Evolutionary conservation across 2,113 vertebrate species (phyloP).

Genomic region (Bagarius yarrelli): DNA sequence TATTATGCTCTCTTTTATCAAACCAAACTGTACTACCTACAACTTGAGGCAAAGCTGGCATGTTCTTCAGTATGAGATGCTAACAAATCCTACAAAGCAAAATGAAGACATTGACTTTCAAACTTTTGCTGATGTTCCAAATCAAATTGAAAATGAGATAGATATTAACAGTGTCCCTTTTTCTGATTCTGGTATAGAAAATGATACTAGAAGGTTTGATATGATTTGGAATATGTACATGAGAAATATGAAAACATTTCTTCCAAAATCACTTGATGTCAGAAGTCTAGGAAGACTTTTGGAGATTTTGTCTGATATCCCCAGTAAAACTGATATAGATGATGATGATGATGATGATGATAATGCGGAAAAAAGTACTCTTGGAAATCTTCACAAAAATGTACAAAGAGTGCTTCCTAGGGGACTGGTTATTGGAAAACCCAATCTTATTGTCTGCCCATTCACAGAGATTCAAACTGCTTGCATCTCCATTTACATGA

Average conservation of each 20-base stretch:
- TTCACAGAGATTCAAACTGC: constrained; percentile 77
- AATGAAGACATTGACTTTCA: constrained; percentile 68
- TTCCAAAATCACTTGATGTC: constrained; percentile 77
- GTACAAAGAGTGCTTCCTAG: constrained; percentile 72
- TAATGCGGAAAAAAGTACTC: background rate
- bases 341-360: background rate
- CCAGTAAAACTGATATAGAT: background rate
- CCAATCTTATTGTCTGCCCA: constrained; percentile 85
- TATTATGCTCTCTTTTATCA: constrained; percentile 89
- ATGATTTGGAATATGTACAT: constrained; percentile 78
- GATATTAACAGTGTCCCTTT: constrained; percentile 21
- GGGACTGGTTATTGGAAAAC: constrained; percentile 73
- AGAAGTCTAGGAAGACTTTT: constrained; percentile 76
- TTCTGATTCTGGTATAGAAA: constrained; percentile 42
- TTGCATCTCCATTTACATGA: constrained; percentile 89
- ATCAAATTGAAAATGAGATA: constrained; percentile 25
- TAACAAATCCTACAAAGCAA: constrained; percentile 59
- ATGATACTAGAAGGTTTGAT: constrained; percentile 62
- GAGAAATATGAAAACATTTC: constrained; percentile 69
- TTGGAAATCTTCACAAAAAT: background rate
- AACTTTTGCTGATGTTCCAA: constrained; percentile 62
- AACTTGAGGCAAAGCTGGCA: constrained; percentile 66
- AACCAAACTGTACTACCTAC: constrained; percentile 64
- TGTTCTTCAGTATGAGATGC: constrained; percentile 66
- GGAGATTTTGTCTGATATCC: constrained; percentile 66